phyloP scores from a whole-genome alignment of 1,140 invertebrate species.

The Thaumatotibia leucotreta region DNA sequence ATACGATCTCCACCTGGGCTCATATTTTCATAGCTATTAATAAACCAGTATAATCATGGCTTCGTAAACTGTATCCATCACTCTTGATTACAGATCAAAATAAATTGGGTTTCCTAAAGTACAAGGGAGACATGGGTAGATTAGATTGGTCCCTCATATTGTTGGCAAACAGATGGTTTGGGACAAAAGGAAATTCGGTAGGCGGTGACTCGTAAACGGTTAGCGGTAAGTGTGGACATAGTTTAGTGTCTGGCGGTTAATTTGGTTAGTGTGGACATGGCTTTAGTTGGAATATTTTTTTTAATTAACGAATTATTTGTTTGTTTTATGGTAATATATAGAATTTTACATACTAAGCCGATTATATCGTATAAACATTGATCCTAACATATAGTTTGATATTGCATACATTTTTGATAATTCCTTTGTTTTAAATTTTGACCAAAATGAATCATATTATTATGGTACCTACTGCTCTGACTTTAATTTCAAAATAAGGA shows the following conservation, averaged over 20 bases:
- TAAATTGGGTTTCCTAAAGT: neutral
- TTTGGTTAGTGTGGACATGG: slow-evolving; percentile 30
- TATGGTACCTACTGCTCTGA: too few species aligned
- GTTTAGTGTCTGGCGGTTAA: neutral
- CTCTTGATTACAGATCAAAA: neutral
- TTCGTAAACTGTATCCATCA: neutral
- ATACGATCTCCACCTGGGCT: slow-evolving; percentile 1
- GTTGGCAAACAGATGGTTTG: slow-evolving; percentile 55
- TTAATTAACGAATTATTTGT: neutral
- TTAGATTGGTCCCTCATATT: slow-evolving; percentile 34
- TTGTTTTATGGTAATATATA: too few species aligned
- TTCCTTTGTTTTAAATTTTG: too few species aligned
- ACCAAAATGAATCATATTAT: too few species aligned
- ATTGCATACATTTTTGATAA: too few species aligned
- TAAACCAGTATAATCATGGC: neutral
- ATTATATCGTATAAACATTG: too few species aligned
- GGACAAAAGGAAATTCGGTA: slow-evolving; percentile 66
- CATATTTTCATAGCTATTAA: neutral
- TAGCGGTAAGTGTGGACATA: slow-evolving; percentile 26
- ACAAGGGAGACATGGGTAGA: neutral
- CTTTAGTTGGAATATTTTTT: neutral
- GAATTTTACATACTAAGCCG: too few species aligned
- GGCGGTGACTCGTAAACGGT: slow-evolving; percentile 60
- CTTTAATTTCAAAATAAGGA: too few species aligned
- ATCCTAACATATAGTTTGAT: too few species aligned